Base-by-base conservation (phyloP, 2,113 vertebrate genomes). In the Pterocles orientalis region DNA sequence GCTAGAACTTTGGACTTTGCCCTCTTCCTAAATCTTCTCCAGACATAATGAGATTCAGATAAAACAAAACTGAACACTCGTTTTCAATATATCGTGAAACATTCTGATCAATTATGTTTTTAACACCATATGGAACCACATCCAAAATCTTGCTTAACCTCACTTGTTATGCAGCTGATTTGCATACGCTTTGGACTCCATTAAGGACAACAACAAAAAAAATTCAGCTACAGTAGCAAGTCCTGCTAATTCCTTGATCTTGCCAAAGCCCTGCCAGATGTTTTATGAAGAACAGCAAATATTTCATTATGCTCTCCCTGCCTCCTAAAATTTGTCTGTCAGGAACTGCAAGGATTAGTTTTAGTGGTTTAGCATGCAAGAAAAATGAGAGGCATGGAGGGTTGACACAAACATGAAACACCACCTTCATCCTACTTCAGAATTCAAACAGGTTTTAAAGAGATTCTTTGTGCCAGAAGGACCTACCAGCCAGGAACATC, bases 211-310 rank as follows among this genome's bases (percentile, higher is more conserved):
- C 80, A 92, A 41, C 39, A 41, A 41, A 78, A 95, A 94, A 95
- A 93, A 88, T 76, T 86, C 88, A 90, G 78, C 90, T 83, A 80
- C 43, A 73, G 90, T 86, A 86, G 95, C 80, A 95, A 96, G 57
- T 60, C 66, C 86, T 88, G 61, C 34, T 93, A 86, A 92, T 68
- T 95, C 88, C 56, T 73, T 94, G 76, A 92, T 96, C 88, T 92
- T 95, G 90, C 60, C 95, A 93, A 94, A 93, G 43, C 88, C 80
- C 86, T 86, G 88, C 86, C 93, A 97, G 96, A 94, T 95, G 95
- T 97, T 94, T 81, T 68, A 75, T 61, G 69, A 92, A 71, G 76
- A 93, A 96, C 1, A 93, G 80, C 88, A 94, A 95, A 95, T 92
- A 95, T 88, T 94, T 90, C 95, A 95, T 88, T 90, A 88, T 57